Evolutionary conservation across 2,113 vertebrate genomes (phyloP), one percentile per base, ranked within the genome.

Genomic region (Zosterops japonicus): DNA sequence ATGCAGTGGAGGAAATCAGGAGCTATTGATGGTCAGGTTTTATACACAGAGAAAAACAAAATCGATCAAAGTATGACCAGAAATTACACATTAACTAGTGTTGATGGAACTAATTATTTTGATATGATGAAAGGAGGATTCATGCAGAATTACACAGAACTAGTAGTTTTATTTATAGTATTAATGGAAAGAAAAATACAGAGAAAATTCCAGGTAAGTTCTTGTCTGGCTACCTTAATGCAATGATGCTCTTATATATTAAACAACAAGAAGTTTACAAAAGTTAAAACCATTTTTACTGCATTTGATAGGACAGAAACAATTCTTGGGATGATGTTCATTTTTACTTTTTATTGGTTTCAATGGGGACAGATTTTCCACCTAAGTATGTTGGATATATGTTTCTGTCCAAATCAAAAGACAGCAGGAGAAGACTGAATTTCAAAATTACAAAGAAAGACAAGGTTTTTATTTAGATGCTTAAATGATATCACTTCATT

Each of bases 301-400:
- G 7, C 4, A 27, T 63, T 69, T 72, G 28, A 28, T n/a, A 29
- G 5, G 18, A 42, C 8, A 61, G 0, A 1, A 71, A 71, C 1
- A 57, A 42, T 31, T 75, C 23, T 5, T 52, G 20, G 7, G 8
- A 5, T 49, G 2, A 44, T 27, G 1, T 19, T 77, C 1, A 53
- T 27, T 81, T 41, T 59, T 16, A 3, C 14, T 88, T 91, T 77
- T 86, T 53, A 11, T 9, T 71, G 17, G 19, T 11, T 41, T 75
- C 16, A 49, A 4, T 44, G 14, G 5, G 8, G 5, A 63, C 4
- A 56, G 12, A 39, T 59, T 82, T 70, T 83, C 28, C 47, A 69
- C 9, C 8, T 7, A 74, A 49, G 2, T 57, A 14, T 33, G 7
- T 41, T 46, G 27, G 70, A 21, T 42, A 44, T 42, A 44, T 39